Conservation (phyloP, 2,797 vertebrate genomes). For the Cuculus canorus region DNA sequence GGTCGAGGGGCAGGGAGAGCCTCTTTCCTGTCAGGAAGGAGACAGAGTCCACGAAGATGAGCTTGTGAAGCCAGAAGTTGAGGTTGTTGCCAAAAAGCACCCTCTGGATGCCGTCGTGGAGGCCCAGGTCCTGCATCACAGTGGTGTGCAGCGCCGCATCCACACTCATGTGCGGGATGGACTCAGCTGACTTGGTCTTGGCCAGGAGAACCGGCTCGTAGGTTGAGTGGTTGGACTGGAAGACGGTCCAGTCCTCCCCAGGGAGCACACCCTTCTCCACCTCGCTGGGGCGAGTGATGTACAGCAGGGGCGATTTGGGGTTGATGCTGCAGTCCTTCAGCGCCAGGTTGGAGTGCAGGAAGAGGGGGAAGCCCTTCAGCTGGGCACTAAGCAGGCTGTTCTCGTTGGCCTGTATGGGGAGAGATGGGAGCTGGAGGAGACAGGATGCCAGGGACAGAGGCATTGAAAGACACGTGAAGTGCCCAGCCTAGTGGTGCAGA, state of each 20-base stretch:
- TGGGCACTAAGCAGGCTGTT: slow-evolving; percentile 98
- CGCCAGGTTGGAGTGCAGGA: slow-evolving; percentile 96
- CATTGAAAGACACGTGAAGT: background rate
- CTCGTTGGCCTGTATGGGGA: slow-evolving; percentile 89
- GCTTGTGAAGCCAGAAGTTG: slow-evolving; percentile 97
- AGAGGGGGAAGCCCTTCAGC: slow-evolving; percentile 98
- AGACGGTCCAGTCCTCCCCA: slow-evolving; percentile 97
- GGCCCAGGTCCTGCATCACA: slow-evolving; percentile 96
- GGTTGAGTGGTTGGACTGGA: slow-evolving; percentile 98
- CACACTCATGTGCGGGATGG: slow-evolving; percentile 86
- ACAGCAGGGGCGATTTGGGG: slow-evolving; percentile 93
- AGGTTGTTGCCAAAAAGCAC: slow-evolving; percentile 98
- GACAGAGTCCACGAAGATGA: slow-evolving; percentile 94
- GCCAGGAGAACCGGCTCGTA: slow-evolving; percentile 95
- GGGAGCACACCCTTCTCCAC: slow-evolving; percentile 92
- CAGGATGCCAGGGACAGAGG: accelerated
- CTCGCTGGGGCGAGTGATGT: slow-evolving; percentile 92
- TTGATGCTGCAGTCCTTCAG: slow-evolving; percentile 97
- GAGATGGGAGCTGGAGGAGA: background rate
- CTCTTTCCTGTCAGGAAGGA: slow-evolving; percentile 96
- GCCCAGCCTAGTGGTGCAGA: background rate
- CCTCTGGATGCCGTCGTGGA: slow-evolving; percentile 95
- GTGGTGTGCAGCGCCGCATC: slow-evolving; percentile 90
- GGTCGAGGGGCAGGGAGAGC: slow-evolving; percentile 92
- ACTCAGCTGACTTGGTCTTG: slow-evolving; percentile 92